Evolutionary conservation across 2,888 invertebrate species (phyloP).

Genomic region (Brachynemurus nebulosus): DNA sequence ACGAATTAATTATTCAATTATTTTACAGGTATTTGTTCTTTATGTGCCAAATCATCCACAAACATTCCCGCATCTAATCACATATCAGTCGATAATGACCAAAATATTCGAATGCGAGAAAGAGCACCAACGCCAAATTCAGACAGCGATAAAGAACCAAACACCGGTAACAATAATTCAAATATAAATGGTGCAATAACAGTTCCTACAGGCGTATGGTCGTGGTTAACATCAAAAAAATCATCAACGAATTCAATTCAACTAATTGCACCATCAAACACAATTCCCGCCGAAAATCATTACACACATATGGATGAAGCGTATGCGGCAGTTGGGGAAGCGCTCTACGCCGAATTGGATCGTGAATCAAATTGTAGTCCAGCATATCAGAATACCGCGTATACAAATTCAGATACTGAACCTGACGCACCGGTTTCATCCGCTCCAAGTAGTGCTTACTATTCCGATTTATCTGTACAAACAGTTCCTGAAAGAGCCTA

Average conservation of each 20-base stretch:
- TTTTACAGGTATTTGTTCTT: slow-evolving; percentile 6
- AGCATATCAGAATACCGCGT: slow-evolving; percentile 58
- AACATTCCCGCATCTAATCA: background rate
- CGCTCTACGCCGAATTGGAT: slow-evolving; percentile 57
- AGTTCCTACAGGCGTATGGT: slow-evolving; percentile 27
- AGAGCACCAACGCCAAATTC: slow-evolving; percentile 6
- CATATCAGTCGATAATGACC: background rate
- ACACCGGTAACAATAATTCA: background rate
- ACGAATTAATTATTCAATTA: too few species aligned
- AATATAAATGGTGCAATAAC: background rate
- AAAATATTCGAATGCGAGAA: slow-evolving; percentile 8
- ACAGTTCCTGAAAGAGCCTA: slow-evolving; percentile 43
- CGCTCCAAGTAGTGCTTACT: slow-evolving; percentile 62
- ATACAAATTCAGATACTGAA: slow-evolving; percentile 37
- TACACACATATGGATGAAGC: slow-evolving; percentile 58
- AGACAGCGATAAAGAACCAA: slow-evolving; percentile 1
- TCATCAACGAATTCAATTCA: slow-evolving; percentile 27
- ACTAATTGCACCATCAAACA: slow-evolving; percentile 36
- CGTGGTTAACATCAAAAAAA: slow-evolving; percentile 24
- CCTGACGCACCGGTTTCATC: slow-evolving; percentile 43
- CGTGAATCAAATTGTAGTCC: slow-evolving; percentile 37
- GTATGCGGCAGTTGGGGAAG: slow-evolving; percentile 42
- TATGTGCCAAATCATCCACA: background rate
- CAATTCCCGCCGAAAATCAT: slow-evolving; percentile 49
- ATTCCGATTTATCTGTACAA: slow-evolving; percentile 50